Base-by-base conservation (phyloP, 2,113 vertebrate genomes). In the Columbina picui region DNA sequence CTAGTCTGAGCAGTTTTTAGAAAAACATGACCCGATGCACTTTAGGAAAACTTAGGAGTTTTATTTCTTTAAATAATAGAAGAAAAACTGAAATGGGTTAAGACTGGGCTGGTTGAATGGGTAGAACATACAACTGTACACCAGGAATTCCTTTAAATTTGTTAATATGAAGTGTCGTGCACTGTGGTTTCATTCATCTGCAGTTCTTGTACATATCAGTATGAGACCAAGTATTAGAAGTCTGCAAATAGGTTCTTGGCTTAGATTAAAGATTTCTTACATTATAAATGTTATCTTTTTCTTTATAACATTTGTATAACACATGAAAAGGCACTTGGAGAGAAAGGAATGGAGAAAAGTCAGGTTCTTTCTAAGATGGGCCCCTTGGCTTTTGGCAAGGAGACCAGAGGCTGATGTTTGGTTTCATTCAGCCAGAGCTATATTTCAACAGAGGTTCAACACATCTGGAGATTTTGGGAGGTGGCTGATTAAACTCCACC, bases 231-330 rank as follows among this genome's bases (percentile, higher is more conserved):
- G 17, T 45, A 39, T 70, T 55, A 56, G 34, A 65, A 36, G 29
- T 36, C 39, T 90, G 50, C 1, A 14, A 50, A 38, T 29, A 36
- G 29, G 15, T n/a, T 70, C 39, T 75, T 32, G 34, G 32, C 18
- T 79, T 64, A 65, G 39, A n/a, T 60, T 56, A 70, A 75, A 65
- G 11, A 32, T 45, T 10, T 14, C 45, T n/a, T 21, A 22, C 53
- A 67, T 9, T 47, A 27, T 14, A 79, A 60, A 3, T 20, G 22
- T 49, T 59, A 34, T 50, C 7, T 7, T 68, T 82, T 86, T 52
- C 25, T 77, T 56, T 45, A 47, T 67, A 63, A 19, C 2, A 9
- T 59, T 69, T 0, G 0, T 34, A 27, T 38, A 36, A 63, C 0
- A 0, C 21, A 9, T 55, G 23, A 55, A 84, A 65, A 55, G 27